Base-by-base conservation (phyloP, 2,797 vertebrate species). In the Gymnodraco acuticeps region DNA sequence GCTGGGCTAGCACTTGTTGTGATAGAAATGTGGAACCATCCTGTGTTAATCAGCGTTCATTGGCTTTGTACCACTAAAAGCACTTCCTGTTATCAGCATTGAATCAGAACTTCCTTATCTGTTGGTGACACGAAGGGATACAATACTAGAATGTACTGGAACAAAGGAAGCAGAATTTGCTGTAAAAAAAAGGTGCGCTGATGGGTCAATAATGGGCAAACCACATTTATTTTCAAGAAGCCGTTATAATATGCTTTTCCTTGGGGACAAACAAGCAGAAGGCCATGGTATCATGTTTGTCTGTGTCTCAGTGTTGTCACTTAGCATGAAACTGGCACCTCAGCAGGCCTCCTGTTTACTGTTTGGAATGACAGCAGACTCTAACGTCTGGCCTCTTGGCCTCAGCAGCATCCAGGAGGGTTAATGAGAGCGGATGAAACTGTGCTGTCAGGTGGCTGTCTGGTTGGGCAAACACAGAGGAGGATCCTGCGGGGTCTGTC, bases 1-100 rank as follows among this genome's bases (percentile, higher is more conserved):
- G 27, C 74, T 55, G 80, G 75, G 58, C 65, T 69, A 83, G 81
- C 81, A 60, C 70, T 78, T 79, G 78, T 79, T 83, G 89, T 74
- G 78, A 88, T 77, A 55, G 58, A 50, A 77, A 73, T 54, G 62
- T 61, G 73, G 68, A 75, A 50, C 77, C 76, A 85, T 80, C 53
- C 87, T 86, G 65, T 38, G 83, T 84, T 91, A 92, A 93, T 90
- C 85, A 92, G 81, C 73, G 77, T 88, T 85, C 80, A 80, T 77
- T 77, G 84, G 79, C 77, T 81, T 56, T 61, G 78, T 56, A 41
- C 62, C 41, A 15, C 80, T 46, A 78, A 51, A 66, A 84, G 79
- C 69, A 55, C 55, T 73, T 68, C 73, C 52, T 50, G 66, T 52
- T 78, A 81, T 81, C 58, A 20, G 16, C 73, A 54, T 70, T 64